These are phyloP conservation scores for Poecilia wingei DNA, from an alignment of 2,797 vertebrate species.

Conservation along the genomic window DNA sequence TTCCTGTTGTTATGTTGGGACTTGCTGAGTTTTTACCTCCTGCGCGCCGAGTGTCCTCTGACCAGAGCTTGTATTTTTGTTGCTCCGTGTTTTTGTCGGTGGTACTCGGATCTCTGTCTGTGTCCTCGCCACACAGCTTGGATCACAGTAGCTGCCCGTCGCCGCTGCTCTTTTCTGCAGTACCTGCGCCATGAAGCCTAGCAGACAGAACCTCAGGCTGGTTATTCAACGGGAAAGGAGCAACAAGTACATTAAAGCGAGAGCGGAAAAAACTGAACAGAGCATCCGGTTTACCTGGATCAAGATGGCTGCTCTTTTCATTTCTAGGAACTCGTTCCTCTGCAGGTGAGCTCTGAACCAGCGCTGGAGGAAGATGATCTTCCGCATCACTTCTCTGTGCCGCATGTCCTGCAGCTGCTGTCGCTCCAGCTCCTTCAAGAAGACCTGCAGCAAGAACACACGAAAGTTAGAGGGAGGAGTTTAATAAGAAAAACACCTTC, in stretches of 20 bases:
- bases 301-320: slow-evolving; percentile 81
- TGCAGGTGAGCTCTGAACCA: slow-evolving; percentile 89
- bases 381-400: slow-evolving; percentile 92
- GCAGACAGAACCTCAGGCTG: background rate
- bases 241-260: background rate
- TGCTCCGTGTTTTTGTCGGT: slow-evolving; percentile 65
- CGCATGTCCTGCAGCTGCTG: slow-evolving; percentile 91
- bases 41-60: slow-evolving; percentile 88
- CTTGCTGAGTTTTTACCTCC: slow-evolving; percentile 75
- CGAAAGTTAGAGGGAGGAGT: background rate
- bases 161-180: slow-evolving; percentile 67
- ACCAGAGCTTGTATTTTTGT: slow-evolving; percentile 88
- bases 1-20: background rate
- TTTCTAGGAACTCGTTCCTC: slow-evolving; percentile 85
- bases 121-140: slow-evolving; percentile 88
- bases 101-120: slow-evolving; percentile 73
- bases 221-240: background rate
- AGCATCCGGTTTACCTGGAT: slow-evolving; percentile 84
- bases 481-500: background rate
- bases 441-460: slow-evolving; percentile 82
- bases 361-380: slow-evolving; percentile 93
- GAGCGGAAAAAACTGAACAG: background rate
- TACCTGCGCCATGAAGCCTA: slow-evolving; percentile 87
- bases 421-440: slow-evolving; percentile 92
- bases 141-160: slow-evolving; percentile 81